Evolutionary conservation across 2,797 vertebrate genomes (phyloP), one percentile per base, ranked within the genome.

Genomic region (Danio tinwini): DNA sequence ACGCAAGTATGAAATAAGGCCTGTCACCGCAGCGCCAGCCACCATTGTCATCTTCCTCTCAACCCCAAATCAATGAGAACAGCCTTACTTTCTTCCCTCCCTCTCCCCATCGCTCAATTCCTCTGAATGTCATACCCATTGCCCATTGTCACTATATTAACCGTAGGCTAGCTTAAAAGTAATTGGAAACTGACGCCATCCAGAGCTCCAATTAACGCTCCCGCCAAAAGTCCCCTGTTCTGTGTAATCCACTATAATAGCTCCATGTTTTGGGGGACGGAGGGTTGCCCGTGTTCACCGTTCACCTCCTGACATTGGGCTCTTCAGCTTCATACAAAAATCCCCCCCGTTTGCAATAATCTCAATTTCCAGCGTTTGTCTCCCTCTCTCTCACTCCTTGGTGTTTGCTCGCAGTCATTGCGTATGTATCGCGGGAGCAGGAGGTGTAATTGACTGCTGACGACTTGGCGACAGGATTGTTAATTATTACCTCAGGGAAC

Each of bases 121-220:
- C 80, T 75, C 75, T 40, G 82, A 88, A 87, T 85, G 76, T 82
- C 81, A 89, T 90, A 86, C 88, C 81, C 81, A 87, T 87, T 74
- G 82, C 55, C 88, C 91, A 92, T 92, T 92, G 92, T 92, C 88
- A 82, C 81, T 70, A 87, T 87, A 88, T 91, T 95, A 93, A 94
- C 93, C 92, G 92, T 91, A 94, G 93, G 93, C 93, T 91, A 93
- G 88, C 91, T 91, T 90, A 92, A 94, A 93, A 93, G 93, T 95
- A 94, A 95, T 94, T 95, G 94, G 93, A 94, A 93, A 92, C 82
- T 88, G 91, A 93, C 88, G 88, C 88, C 85, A 91, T 91, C 90
- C 92, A 91, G 90, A 93, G 92, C 92, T 92, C 89, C 93, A 94
- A 95, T 95, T 95, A 95, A 94, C 87, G 87, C 89, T 85, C 29